Evolutionary conservation across 1,140 invertebrate genomes (phyloP).

Genomic region (Arion vulgaris): DNA sequence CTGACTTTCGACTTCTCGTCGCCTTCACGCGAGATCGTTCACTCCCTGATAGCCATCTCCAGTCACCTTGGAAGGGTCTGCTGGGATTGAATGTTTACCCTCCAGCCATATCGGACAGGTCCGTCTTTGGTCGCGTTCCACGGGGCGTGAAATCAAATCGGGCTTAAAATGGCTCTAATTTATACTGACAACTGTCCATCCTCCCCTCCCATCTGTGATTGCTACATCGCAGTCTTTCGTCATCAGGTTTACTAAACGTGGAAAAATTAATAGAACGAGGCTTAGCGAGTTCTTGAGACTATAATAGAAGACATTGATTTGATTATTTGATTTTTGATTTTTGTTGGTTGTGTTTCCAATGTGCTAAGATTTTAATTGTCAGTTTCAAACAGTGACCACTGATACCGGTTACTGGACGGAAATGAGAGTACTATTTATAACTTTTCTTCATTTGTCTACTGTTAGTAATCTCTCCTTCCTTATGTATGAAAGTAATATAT

Average conservation of each 20-base stretch:
- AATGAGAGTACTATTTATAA: no score
- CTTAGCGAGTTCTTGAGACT: not conserved
- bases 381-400: not conserved
- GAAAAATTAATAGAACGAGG: not conserved
- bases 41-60: not conserved
- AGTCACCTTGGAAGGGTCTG: not conserved
- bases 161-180: not conserved
- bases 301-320: not conserved
- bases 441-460: no score
- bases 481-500: no score
- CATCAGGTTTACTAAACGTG: not conserved
- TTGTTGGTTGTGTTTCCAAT: not conserved
- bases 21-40: not conserved
- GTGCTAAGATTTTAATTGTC: not conserved
- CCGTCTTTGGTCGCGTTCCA: not conserved
- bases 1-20: not conserved
- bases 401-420: no score
- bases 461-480: no score
- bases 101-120: not conserved
- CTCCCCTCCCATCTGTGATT: not conserved
- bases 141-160: not conserved
- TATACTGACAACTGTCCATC: not conserved
- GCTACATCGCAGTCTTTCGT: not conserved
- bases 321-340: not conserved
- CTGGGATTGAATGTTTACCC: not conserved